Base-by-base conservation (phyloP, 2,113 vertebrate genomes). In the Lycaon pictus region DNA sequence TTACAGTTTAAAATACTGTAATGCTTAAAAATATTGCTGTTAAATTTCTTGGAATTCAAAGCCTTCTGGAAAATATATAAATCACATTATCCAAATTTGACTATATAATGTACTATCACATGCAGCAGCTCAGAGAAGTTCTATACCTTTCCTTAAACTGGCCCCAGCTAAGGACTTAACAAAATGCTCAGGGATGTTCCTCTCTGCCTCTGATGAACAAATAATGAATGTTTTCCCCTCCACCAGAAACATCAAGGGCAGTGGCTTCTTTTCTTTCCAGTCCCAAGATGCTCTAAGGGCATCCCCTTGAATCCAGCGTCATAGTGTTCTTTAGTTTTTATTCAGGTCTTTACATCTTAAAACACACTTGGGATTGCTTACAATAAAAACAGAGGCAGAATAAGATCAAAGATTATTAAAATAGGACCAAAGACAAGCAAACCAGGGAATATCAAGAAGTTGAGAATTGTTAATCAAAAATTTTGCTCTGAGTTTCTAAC, bases 31-130 rank as follows among this genome's bases (percentile, higher is more conserved):
- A 53, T 74, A 58, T 58, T 85, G 23, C 77, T 84, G 19, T 77
- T 82, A 71, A 79, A 29, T 63, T 62, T 77, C 48, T 72, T 87
- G 53, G 51, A 93, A 95, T 55, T 71, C 58, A 91, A 35, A 87
- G 37, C 17, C 32, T 74, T 58, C 60, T 58, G 35, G 56, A 76
- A 93, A 93, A 48, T 60, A 65, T 25, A 4, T 71, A 3, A 62
- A 56, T 74, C 19, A 25, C 43, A 79, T 43, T 69, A 62, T 53
- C 60, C 53, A 87, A 62, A 62, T 23, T 60, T 88, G 83, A 91
- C n/a, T 55, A 27, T 60, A n/a, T 17, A 35, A 56, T 97, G 22
- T 37, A 51, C 16, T 62, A 35, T 58, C 23, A 82, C 6, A 37
- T 43, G 35, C 32, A 86, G 65, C 25, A 81, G 65, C 53, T 90